Evolutionary conservation across 2,797 vertebrate species (phyloP).

Genomic region (Esox masquinongy): DNA sequence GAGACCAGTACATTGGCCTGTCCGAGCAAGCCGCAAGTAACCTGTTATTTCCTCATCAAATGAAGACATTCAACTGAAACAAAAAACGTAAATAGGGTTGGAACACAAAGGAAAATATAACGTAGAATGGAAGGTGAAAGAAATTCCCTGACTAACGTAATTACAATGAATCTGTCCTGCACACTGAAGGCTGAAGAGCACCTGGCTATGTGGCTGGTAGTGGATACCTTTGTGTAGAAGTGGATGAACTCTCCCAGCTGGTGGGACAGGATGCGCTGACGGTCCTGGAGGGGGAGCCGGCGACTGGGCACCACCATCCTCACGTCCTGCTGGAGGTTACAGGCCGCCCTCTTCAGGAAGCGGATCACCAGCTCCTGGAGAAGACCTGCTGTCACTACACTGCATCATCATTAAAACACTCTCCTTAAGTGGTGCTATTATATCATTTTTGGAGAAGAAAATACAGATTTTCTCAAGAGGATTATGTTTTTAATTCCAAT

Average conservation of each 20-base stretch:
- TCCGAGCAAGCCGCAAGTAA: slow-evolving; percentile 12
- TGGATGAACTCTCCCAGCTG: slow-evolving; percentile 89
- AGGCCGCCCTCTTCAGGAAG: slow-evolving; percentile 88
- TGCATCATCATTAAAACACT: slow-evolving; percentile 30
- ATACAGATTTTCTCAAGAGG: slow-evolving; percentile 3
- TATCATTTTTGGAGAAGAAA: neutral
- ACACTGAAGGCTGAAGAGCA: neutral
- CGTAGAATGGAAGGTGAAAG: neutral
- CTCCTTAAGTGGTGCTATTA: neutral
- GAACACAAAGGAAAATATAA: neutral
- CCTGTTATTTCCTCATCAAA: neutral
- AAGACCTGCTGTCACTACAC: slow-evolving; percentile 23
- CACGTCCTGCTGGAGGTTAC: slow-evolving; percentile 87
- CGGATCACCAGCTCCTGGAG: slow-evolving; percentile 89
- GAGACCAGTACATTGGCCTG: neutral
- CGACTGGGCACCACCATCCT: slow-evolving; percentile 81
- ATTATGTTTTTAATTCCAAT: slow-evolving; percentile 49
- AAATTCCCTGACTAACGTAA: neutral
- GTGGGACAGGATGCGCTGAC: slow-evolving; percentile 85
- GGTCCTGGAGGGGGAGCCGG: slow-evolving; percentile 78
- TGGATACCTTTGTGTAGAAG: slow-evolving; percentile 85
- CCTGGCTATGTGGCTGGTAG: neutral
- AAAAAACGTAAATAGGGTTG: neutral
- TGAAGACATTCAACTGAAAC: neutral
- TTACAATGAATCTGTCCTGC: neutral